A percentile compares a stretch with the other conserved stretches of the same genome.
These are phyloP conservation scores for Lophius americanus DNA, from an alignment of 2,797 vertebrate species.

Conservation along the genomic window DNA sequence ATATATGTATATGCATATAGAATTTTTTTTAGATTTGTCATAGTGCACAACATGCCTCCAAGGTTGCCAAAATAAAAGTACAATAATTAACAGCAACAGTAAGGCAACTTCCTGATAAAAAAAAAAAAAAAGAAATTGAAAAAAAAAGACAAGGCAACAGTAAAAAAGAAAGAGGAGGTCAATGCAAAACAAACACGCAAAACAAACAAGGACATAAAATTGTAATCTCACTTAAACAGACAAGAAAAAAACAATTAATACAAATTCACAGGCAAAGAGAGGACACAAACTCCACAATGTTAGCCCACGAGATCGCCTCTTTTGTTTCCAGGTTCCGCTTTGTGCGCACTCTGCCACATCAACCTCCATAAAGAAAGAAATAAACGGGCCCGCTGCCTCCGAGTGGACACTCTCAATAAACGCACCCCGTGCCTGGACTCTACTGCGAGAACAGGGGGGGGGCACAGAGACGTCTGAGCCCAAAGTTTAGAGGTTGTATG, in stretches of 20 bases:
- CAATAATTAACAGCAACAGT: conserved; percentile 79
- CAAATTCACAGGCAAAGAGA: conserved; percentile 85
- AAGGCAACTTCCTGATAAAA: conserved; percentile 64
- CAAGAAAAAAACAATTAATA: conserved; percentile 72
- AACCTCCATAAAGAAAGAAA: conserved; percentile 86
- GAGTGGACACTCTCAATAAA: conserved; percentile 79
- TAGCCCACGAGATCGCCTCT: conserved; percentile 56
- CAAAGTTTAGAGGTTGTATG: conserved; percentile 79
- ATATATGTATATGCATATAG: conserved; percentile 82
- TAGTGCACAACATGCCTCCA: conserved; percentile 85
- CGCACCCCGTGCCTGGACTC: conserved; percentile 61
- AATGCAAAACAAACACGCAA: conserved; percentile 67
- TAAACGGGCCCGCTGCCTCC: conserved; percentile 79
- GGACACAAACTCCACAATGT: conserved; percentile 72
- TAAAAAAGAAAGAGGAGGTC: conserved; percentile 79
- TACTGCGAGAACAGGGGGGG: conserved; percentile 52
- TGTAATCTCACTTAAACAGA: conserved; percentile 76
- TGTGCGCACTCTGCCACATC: conserved; percentile 65
- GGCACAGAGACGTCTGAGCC: conserved; percentile 74
- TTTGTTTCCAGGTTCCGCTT: conserved; percentile 58
- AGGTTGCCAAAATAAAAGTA: conserved; percentile 84
- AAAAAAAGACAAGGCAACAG: conserved; percentile 70
- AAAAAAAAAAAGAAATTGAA: conserved; percentile 46
- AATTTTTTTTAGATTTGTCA: conserved; percentile 69
- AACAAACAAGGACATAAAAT: conserved; percentile 72